Evolutionary conservation across 2,888 invertebrate genomes (phyloP).

Genomic region (Zaprionus lineosus): DNA sequence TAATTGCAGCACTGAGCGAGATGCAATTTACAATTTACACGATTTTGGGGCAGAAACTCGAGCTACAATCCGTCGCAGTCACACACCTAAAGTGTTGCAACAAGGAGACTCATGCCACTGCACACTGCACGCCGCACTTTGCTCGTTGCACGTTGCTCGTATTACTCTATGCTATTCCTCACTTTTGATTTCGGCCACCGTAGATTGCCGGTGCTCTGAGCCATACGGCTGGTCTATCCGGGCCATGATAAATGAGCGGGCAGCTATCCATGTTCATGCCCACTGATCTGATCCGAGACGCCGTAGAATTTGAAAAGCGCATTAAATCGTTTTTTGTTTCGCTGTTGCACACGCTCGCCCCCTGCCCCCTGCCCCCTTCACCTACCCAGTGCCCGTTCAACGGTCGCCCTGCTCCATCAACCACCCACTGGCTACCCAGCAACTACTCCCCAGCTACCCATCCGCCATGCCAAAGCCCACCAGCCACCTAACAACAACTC

Average conservation of each 20-base stretch:
- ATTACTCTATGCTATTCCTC: too few species aligned
- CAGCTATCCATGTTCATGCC: constrained; percentile 48
- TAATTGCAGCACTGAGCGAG: constrained; percentile 21
- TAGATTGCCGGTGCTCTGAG: constrained; percentile 7
- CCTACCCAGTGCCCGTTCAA: constrained; percentile 13
- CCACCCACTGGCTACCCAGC: too few species aligned
- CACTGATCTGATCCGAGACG: constrained; percentile 49
- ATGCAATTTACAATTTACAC: constrained; percentile 15
- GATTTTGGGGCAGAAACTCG: constrained; percentile 7
- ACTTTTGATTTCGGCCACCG: too few species aligned
- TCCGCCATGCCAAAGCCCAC: too few species aligned
- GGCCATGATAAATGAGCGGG: constrained; percentile 45
- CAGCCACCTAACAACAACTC: too few species aligned
- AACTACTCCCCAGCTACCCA: constrained; percentile 1
- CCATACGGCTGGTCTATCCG: constrained; percentile 10
- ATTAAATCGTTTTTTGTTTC: constrained; percentile 69
- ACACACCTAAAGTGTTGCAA: constrained; percentile 20
- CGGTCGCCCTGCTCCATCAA: too few species aligned
- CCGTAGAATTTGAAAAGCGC: constrained; percentile 62
- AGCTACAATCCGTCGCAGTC: not conserved
- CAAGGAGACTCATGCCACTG: constrained; percentile 3
- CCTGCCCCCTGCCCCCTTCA: constrained; percentile 1
- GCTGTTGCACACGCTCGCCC: constrained; percentile 57
- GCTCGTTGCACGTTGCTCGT: too few species aligned
- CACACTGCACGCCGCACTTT: too few species aligned